These are phyloP conservation scores for Cataglyphis rosenhaueri DNA, from an alignment of 2,888 invertebrate genomes.

Conservation along the genomic window DNA sequence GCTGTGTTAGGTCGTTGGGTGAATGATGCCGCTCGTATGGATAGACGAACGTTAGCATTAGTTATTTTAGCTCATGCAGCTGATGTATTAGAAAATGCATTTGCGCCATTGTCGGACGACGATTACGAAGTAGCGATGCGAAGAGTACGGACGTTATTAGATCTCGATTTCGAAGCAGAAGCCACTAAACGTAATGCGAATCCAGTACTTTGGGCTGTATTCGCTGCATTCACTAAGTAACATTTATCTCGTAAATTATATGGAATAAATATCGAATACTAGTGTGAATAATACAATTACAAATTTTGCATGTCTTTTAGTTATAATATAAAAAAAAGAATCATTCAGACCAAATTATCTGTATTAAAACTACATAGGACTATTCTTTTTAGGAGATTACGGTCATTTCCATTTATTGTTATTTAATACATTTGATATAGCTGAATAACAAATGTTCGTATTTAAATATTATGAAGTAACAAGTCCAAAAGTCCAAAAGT, in stretches of 20 bases:
- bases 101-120: slow-evolving; percentile 98
- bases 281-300: slow-evolving; percentile 67
- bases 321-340: slow-evolving; percentile 63
- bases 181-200: slow-evolving; percentile 95
- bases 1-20: slow-evolving; percentile 98
- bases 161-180: slow-evolving; percentile 98
- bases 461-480: slow-evolving; percentile 64
- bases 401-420: slow-evolving; percentile 69
- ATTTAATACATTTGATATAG: slow-evolving; percentile 73
- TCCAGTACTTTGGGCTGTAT: slow-evolving; percentile 99
- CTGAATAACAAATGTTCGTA: slow-evolving; percentile 66
- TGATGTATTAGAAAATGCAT: slow-evolving; percentile 99
- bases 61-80: slow-evolving; percentile 98
- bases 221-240: slow-evolving; percentile 99
- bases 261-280: slow-evolving; percentile 73
- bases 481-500: slow-evolving; percentile 56
- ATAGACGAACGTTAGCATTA: slow-evolving; percentile 96
- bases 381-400: slow-evolving; percentile 58
- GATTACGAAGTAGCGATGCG: slow-evolving; percentile 99
- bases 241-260: slow-evolving; percentile 79
- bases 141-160: slow-evolving; percentile 97
- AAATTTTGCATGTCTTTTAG: slow-evolving; percentile 69
- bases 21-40: slow-evolving; percentile 99
- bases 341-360: slow-evolving; percentile 74
- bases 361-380: slow-evolving; percentile 60